A percentile compares a stretch with the other conserved stretches of the same genome.
Conservation (phyloP, 2,888 invertebrate species). For the Meloe dianella region DNA sequence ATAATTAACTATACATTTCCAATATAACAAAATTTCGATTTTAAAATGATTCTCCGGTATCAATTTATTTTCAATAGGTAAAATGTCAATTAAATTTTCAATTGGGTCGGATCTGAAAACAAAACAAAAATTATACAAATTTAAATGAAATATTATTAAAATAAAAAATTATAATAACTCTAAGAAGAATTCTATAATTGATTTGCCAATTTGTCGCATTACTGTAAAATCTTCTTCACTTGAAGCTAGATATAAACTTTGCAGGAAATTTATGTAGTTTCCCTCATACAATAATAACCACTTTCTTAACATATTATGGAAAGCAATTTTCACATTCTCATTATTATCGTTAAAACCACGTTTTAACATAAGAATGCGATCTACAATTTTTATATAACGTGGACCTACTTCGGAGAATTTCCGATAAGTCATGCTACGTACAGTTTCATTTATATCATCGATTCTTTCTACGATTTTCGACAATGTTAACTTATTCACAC, state of each 20-base stretch:
- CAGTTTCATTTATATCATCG: constrained; percentile 78
- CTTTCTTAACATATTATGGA: constrained; percentile 67
- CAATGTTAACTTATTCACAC: constrained; percentile 40
- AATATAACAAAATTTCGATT: constrained; percentile 62
- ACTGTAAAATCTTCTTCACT: constrained; percentile 67
- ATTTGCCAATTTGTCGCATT: constrained; percentile 63
- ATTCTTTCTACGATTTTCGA: constrained; percentile 65
- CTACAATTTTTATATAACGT: constrained; percentile 65
- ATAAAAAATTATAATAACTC: constrained; percentile 52
- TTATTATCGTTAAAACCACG: constrained; percentile 70
- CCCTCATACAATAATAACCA: constrained; percentile 78
- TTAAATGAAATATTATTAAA: constrained; percentile 33
- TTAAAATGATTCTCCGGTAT: constrained; percentile 56
- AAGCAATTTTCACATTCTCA: constrained; percentile 60
- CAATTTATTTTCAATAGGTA: constrained; percentile 57
- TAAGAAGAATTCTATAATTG: constrained; percentile 64
- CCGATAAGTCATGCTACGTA: constrained; percentile 67
- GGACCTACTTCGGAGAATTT: constrained; percentile 43
- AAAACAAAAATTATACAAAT: constrained; percentile 14
- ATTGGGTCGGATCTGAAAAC: constrained; percentile 53
- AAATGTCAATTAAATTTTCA: constrained; percentile 52
- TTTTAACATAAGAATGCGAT: constrained; percentile 67
- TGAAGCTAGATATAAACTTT: constrained; percentile 75
- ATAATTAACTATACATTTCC: constrained; percentile 62
- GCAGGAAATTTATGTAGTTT: constrained; percentile 72